Base-by-base conservation (phyloP, 2,888 invertebrate species). In the Trypoxylon attenuatum region DNA sequence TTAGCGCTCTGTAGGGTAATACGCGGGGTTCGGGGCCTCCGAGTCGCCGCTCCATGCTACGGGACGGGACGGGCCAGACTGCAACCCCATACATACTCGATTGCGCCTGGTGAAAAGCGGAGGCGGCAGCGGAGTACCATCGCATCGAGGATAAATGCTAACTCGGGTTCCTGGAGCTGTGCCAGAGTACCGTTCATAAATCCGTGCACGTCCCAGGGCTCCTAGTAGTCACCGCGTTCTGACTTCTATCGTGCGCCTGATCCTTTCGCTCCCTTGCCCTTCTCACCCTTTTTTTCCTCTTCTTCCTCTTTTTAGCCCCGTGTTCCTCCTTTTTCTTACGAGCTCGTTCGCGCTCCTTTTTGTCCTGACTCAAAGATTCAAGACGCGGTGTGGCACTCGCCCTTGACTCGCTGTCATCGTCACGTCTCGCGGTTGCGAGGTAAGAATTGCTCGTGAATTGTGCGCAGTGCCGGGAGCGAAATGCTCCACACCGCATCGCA, bases 1-100 rank as follows among this genome's bases (percentile, higher is more conserved):
- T 84, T 83, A 83, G 68, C 84, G 78, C 78, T 84, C 80, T 82
- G 75, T 82, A 84, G 81, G 84, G 78, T 84, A 83, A 84, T 84
- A 78, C 73, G 73, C 66, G 72, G 66, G 43, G 54, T 15, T 55
- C 71, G n/a, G n/a, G n/a, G n/a, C 45, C 27, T 46, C 60, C 45
- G 33, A 33, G n/a, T 16, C 46, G 23, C 38, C 8, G 10, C 21
- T 41, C 50, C 41, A n/a, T n/a, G n/a, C n/a, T n/a, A n/a, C n/a
- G n/a, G 19, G 54, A 25, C 18, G 45, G 43, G 51, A 41, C 47
- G 54, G n/a, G 60, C 55, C 29, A 47, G 53, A 60, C 65, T 19
- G 62, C 74, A 51, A 68, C 76, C 66, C 63, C 69, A 69, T 72
- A 67, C 62, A 76, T 71, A 69, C 76, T 65, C 72, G 72, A 79